These are phyloP conservation scores for Corydoras maculifer DNA, from an alignment of 2,113 vertebrate species.

Conservation along the genomic window DNA sequence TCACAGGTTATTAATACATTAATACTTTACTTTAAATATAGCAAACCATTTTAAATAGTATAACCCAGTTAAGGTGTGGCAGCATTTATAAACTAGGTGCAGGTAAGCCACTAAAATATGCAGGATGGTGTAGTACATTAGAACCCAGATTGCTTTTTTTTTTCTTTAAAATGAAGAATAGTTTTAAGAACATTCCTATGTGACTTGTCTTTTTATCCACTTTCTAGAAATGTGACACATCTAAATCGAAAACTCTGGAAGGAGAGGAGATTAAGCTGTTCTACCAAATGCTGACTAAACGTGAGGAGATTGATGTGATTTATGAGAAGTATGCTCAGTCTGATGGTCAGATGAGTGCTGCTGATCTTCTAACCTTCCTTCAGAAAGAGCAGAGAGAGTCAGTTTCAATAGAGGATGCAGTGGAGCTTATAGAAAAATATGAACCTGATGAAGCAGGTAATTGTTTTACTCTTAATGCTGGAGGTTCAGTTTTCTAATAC, in stretches of 20 bases:
- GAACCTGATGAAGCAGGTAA: slow-evolving; percentile 74
- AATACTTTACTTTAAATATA: too few species aligned
- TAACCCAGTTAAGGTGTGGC: too few species aligned
- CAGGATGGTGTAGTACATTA: too few species aligned
- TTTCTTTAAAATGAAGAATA: too few species aligned
- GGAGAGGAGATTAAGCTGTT: slow-evolving; percentile 86
- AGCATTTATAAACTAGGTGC: too few species aligned
- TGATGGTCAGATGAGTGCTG: slow-evolving; percentile 65
- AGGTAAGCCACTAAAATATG: too few species aligned
- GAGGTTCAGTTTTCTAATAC: too few species aligned
- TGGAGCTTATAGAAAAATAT: slow-evolving; percentile 79
- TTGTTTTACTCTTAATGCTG: not conserved
- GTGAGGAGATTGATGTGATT: slow-evolving; percentile 77
- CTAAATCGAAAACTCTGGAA: slow-evolving; percentile 79
- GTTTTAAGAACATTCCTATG: not conserved
- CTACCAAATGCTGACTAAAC: slow-evolving; percentile 81
- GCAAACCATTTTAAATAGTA: too few species aligned
- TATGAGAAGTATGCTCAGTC: slow-evolving; percentile 61
- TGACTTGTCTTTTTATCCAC: not conserved
- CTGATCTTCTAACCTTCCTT: slow-evolving; percentile 73
- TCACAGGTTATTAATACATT: too few species aligned
- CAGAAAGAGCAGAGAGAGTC: slow-evolving; percentile 69
- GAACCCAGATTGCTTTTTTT: too few species aligned
- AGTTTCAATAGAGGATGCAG: slow-evolving; percentile 57
- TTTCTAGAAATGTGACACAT: slow-evolving; percentile 81